Conservation (phyloP, 2,888 invertebrate genomes). For the Synergus umbraculus region DNA sequence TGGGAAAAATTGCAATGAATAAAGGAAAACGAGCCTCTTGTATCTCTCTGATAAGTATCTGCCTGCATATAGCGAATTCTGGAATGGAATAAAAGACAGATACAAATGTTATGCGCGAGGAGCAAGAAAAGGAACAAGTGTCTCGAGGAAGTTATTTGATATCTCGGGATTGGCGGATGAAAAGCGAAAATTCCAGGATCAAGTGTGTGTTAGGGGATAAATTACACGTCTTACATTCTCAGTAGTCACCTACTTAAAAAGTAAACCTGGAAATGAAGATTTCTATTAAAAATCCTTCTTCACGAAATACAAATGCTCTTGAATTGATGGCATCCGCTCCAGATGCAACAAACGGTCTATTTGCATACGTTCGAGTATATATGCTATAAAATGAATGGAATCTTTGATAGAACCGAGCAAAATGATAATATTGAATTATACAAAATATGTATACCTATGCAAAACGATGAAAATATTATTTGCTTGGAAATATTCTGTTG, state of each 20-base stretch:
- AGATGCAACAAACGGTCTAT: too few relatives aligned
- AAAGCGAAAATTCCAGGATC: conserved; percentile 44
- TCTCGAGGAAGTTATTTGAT: conserved; percentile 70
- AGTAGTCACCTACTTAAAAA: background rate
- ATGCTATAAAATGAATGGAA: too few relatives aligned
- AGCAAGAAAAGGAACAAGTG: conserved; percentile 63
- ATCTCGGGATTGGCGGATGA: conserved; percentile 58
- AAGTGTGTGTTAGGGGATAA: conserved; percentile 42
- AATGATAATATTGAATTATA: too few relatives aligned
- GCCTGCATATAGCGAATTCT: conserved; percentile 56
- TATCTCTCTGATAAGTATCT: conserved; percentile 52
- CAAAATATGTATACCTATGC: too few relatives aligned
- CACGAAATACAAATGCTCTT: too few relatives aligned
- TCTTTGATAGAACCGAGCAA: too few relatives aligned
- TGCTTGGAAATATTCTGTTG: too few relatives aligned
- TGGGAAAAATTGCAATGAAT: conserved; percentile 55
- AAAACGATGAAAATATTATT: too few relatives aligned
- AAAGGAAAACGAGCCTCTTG: conserved; percentile 54
- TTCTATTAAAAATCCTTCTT: background rate
- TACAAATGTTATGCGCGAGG: conserved; percentile 67
- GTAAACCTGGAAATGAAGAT: background rate
- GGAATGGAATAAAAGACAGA: conserved; percentile 60
- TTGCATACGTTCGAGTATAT: too few relatives aligned
- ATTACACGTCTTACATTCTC: background rate
- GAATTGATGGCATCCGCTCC: too few relatives aligned